Base-by-base conservation (phyloP, 2,797 vertebrate genomes). In the Kryptopterus vitreolus region DNA sequence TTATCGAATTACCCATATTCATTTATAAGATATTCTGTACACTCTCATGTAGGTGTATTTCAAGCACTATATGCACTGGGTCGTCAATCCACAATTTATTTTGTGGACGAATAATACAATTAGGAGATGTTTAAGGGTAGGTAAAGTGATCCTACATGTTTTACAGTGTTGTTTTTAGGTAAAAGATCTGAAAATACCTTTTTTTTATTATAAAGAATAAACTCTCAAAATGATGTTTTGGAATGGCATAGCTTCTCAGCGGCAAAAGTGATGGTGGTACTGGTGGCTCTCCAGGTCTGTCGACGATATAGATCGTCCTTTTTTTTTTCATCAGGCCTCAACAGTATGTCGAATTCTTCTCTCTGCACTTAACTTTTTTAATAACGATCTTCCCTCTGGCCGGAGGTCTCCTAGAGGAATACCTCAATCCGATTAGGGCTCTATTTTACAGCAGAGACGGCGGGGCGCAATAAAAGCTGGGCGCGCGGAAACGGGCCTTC, bases 371-470 rank as follows among this genome's bases (percentile, higher is more conserved):
- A 98, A 99, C 96, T 97, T 97, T 97, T 97, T 98, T 96, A 97
- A 96, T 97, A 98, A 96, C 92, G 95, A 97, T 98, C 95, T 91
- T 90, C 86, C 76, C 83, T 90, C 91, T 93, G 94, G 95, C 95
- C 95, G 93, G 92, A 93, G 96, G 94, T 95, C 95, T 97, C 96
- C 97, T 95, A 93, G 94, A 96, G 96, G 97, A 98, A 97, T 97
- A 96, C 94, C 92, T 93, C 92, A 98, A 99, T 99, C 94, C 90
- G 93, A 99, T 99, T 99, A 99, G 92, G 93, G 95, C 95, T 95
- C 96, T 97, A 96, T 98, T 98, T 96, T 96, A 96, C 96, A 97
- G 96, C 95, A 96, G 96, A 96, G 96, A 96, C 96, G 95, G 95
- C 95, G 91, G 95, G 94, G 95, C 96, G 96, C 98, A 99, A 99